These are phyloP conservation scores for Sakesphorus luctuosus DNA, from an alignment of 2,113 vertebrate genomes.

Conservation along the genomic window DNA sequence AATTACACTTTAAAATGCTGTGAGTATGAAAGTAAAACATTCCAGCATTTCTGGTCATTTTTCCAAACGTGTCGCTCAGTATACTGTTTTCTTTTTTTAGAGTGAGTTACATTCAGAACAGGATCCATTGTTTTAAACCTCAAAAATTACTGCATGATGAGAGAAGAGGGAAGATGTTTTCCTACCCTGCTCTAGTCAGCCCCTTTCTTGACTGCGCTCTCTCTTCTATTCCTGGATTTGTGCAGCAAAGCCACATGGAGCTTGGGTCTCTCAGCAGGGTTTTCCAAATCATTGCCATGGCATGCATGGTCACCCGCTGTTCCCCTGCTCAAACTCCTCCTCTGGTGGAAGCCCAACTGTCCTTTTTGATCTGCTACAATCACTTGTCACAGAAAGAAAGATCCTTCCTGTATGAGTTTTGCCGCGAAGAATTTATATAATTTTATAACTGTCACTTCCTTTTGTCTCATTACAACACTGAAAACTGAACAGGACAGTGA, in stretches of 20 bases:
- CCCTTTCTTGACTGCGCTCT: not conserved
- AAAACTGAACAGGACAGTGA: not conserved
- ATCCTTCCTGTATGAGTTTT: not conserved
- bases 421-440: not conserved
- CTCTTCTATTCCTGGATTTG: not conserved
- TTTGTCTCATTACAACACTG: not conserved
- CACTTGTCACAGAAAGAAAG: not conserved
- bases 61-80: not conserved
- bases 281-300: not conserved
- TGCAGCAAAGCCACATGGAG: not conserved
- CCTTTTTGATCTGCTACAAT: not conserved
- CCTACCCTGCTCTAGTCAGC: not conserved
- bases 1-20: not conserved
- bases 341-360: not conserved
- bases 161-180: not conserved
- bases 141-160: not conserved
- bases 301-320: rapidly evolving
- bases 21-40: not conserved
- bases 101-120: not conserved
- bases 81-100: not conserved
- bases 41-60: not conserved
- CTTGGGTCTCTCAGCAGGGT: not conserved
- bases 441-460: not conserved
- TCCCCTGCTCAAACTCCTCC: rapidly evolving
- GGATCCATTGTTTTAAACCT: not conserved